Percentiles rank a stretch among this genome's conserved stretches.
phyloP scores from a whole-genome alignment of 2,888 invertebrate species.

The Eledona agricola region DNA sequence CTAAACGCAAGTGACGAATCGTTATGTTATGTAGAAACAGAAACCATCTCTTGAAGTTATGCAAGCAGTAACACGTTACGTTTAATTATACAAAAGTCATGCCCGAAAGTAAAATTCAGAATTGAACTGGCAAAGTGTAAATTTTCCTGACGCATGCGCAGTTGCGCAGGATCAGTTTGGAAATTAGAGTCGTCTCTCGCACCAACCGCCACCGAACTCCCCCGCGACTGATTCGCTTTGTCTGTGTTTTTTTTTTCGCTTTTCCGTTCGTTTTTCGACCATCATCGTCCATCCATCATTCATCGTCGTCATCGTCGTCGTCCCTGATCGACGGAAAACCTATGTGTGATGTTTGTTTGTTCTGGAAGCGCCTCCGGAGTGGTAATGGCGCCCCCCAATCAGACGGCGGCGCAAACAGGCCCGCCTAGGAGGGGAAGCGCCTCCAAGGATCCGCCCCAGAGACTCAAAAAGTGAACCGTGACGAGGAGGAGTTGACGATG shows the following conservation, averaged over 20 bases:
- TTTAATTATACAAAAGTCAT: too few relatives aligned
- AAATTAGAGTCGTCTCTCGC: too few relatives aligned
- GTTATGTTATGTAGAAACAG: too few relatives aligned
- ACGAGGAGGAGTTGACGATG: slow-evolving; percentile 16
- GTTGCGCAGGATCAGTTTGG: too few relatives aligned
- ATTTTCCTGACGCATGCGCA: too few relatives aligned
- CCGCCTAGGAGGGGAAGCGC: slow-evolving; percentile 69
- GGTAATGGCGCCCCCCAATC: slow-evolving; percentile 68
- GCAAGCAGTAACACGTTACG: too few relatives aligned
- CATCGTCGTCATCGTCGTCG: slow-evolving; percentile 30
- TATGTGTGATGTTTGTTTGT: slow-evolving; percentile 63
- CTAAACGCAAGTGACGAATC: too few relatives aligned
- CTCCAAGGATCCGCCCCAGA: slow-evolving; percentile 58
- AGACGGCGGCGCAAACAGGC: slow-evolving; percentile 63
- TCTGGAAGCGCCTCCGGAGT: slow-evolving; percentile 65
- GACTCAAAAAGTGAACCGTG: slow-evolving; percentile 60
- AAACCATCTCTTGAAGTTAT: too few relatives aligned
- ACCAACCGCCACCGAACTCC: too few relatives aligned
- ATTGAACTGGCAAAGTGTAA: too few relatives aligned
- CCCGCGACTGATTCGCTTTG: slow-evolving; percentile 31
- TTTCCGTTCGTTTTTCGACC: slow-evolving; percentile 32
- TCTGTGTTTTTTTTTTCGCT: slow-evolving; percentile 40
- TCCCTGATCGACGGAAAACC: slow-evolving; percentile 50
- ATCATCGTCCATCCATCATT: slow-evolving; percentile 35
- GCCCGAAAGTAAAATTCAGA: too few relatives aligned